These are phyloP conservation scores for Oligia strigilis DNA, from an alignment of 2,888 invertebrate genomes.

Conservation along the genomic window DNA sequence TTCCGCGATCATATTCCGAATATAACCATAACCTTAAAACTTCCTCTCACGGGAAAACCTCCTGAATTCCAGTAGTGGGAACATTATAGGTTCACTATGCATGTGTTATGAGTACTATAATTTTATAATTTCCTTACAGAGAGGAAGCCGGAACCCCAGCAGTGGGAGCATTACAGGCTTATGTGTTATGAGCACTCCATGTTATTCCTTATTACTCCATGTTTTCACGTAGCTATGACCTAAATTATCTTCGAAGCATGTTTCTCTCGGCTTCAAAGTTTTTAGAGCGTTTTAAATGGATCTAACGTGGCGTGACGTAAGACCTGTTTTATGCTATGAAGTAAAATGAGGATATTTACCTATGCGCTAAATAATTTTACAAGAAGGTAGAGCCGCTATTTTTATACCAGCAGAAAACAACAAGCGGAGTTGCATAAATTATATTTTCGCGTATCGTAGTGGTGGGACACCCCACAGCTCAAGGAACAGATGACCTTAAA, in stretches of 20 bases:
- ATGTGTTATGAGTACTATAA: not conserved
- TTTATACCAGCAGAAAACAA: not conserved
- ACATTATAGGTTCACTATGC: not conserved
- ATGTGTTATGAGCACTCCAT: slow-evolving; percentile 10
- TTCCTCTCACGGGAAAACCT: not conserved
- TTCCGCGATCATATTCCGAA: not conserved
- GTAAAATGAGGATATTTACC: slow-evolving; percentile 36
- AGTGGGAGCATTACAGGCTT: not conserved
- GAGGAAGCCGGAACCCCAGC: not conserved
- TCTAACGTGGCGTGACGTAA: slow-evolving; percentile 50
- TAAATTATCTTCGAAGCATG: slow-evolving; percentile 54
- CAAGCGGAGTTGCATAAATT: not conserved
- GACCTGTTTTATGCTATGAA: slow-evolving; percentile 46
- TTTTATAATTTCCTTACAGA: not conserved
- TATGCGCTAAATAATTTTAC: slow-evolving; percentile 18
- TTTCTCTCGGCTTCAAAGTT: slow-evolving; percentile 49
- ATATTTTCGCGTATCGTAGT: not conserved
- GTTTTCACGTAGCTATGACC: slow-evolving; percentile 40
- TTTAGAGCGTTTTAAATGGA: slow-evolving; percentile 61
- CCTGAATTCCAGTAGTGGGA: not conserved
- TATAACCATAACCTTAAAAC: not conserved
- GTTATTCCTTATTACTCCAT: slow-evolving; percentile 27
- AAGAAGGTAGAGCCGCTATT: not conserved
- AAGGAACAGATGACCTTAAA: not conserved
- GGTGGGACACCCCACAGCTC: not conserved